Percentiles rank a stretch among this genome's conserved stretches.
phyloP scores from a whole-genome alignment of 2,113 vertebrate species.

The Hiodon alosoides region DNA sequence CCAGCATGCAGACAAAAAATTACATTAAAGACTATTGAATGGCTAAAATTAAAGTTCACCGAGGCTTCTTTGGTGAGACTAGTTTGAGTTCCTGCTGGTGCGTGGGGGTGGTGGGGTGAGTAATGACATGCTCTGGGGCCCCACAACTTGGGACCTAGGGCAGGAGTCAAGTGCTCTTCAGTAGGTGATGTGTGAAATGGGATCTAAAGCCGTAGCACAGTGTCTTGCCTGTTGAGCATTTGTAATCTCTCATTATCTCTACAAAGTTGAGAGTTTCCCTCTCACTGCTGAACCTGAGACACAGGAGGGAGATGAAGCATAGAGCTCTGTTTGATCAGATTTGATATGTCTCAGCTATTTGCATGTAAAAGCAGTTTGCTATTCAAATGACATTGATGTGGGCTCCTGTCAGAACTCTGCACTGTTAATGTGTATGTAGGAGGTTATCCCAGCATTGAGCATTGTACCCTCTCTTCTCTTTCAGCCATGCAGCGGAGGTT shows the following conservation, averaged over 20 bases:
- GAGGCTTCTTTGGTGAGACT: no score
- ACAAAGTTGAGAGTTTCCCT: neutral
- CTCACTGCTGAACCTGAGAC: no score
- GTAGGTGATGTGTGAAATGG: neutral
- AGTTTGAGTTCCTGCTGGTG: no score
- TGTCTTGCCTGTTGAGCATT: neutral
- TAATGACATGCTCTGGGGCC: neutral
- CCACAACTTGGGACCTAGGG: neutral
- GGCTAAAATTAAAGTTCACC: no score
- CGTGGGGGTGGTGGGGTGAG: no score
- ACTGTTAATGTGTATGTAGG: neutral
- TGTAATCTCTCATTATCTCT: neutral
- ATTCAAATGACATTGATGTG: neutral
- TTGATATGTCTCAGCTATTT: no score
- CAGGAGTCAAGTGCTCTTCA: neutral
- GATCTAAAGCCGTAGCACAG: neutral
- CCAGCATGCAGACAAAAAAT: no score
- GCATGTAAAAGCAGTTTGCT: no score
- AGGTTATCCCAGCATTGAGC: neutral
- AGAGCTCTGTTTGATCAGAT: no score
- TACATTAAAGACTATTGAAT: no score
- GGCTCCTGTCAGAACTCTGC: neutral
- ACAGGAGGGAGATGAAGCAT: no score
- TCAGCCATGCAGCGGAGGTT: conserved; percentile 78
- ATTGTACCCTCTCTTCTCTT: conserved; percentile 14